Base-by-base conservation (phyloP, 2,888 invertebrate genomes). In the Pristionchus exspectatus region DNA sequence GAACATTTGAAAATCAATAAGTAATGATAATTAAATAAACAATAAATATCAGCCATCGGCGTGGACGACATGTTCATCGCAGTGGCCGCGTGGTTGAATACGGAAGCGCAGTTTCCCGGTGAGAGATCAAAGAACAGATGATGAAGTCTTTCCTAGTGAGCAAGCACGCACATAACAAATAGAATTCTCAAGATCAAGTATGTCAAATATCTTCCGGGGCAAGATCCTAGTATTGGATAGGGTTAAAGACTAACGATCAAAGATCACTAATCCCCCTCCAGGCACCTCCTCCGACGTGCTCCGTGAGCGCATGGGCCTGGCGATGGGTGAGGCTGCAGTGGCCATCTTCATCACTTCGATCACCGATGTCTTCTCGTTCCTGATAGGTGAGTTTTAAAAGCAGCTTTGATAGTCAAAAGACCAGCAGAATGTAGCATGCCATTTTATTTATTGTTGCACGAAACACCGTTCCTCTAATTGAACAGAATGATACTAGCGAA, bases 1-100 rank as follows among this genome's bases (percentile, higher is more conserved):
- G 30, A 3, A n/a, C n/a, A n/a, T 3, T 7, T 27, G 12, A 83
- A 24, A 50, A 83, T 83, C n/a, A 83, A 54, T 30, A 74, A 38
- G 92, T 81, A 38, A 86, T 50, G 9, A n/a, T 33, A 74, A 74
- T 74, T 33, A 69, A 69, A 24, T 27, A 14, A 72, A 72, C 18
- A 10, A 72, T 30, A 30, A 66, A n/a, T 69, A 10, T 95, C 95
- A 98, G 98, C 98, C 94, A 98, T 98, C 94, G 98, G 98, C 91
- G 98, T 98, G 90, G 98, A 98, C 95, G 98, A 98, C 95, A 98
- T 98, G 1, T 98, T 98, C 95, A 98, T 98, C 38, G 97, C 98
- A 97, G 96, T 98, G 93, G 98, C 98, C 4, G 98, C 98, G 0
- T 98, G 98, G 98, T 96, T 98, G 90, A 96, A 98, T 90, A 98